Base-by-base conservation (phyloP, 2,797 vertebrate genomes). In the Austrolebias charrua region DNA sequence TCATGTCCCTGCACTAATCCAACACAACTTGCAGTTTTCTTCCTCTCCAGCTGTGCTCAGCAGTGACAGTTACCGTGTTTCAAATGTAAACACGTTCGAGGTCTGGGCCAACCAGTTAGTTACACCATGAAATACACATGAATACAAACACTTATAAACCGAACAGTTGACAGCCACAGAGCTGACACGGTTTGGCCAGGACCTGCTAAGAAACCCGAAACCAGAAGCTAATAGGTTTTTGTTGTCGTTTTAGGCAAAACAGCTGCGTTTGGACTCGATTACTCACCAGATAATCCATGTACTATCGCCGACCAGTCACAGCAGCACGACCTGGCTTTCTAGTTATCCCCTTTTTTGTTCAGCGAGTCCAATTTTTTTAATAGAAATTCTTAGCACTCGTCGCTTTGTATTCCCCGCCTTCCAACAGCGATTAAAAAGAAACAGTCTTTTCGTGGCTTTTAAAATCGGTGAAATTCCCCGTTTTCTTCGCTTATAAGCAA, bases 201-300 rank as follows among this genome's bases (percentile, higher is more conserved):
- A 11, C 4, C 24, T n/a, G n/a, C n/a, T n/a, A n/a, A n/a, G n/a
- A n/a, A n/a, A n/a, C n/a, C n/a, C n/a, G n/a, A n/a, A n/a, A n/a
- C n/a, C n/a, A n/a, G n/a, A n/a, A 46, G 24, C 29, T 58, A 15
- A 24, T 44, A n/a, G n/a, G n/a, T 3, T 50, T 59, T 11, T 16
- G 12, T 14, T 1, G n/a, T 12, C 35, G 31, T 8, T 31, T 8
- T 8, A 52, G 20, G 3, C 33, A 19, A 16, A 12, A 58, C 29
- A 46, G 33, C 29, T 16, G 13, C 54, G 24, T 63, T 45, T 60
- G 10, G 50, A n/a, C 13, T 35, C 20, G 19, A 70, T 33, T 58
- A 86, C 89, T 90, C 58, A 94, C 92, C 92, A 94, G 90, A 89
- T 93, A 93, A 92, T 93, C 93, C 92, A 94, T 94, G 90, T 87